Conservation (phyloP, 2,113 vertebrate species). For the Hirundichthys speculiger region DNA sequence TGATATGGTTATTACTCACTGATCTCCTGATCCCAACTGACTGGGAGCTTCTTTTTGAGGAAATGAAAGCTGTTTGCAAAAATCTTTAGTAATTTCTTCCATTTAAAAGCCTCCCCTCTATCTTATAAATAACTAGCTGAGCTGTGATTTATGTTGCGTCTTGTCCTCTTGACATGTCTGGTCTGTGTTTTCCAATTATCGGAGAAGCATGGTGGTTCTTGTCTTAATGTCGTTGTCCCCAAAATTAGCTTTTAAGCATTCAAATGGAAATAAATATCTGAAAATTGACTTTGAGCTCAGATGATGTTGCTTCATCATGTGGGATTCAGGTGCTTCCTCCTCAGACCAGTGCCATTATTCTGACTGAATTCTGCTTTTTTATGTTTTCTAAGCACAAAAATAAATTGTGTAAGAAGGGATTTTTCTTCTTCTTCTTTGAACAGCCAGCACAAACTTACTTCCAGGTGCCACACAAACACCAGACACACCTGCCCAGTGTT, state of each 20-base stretch:
- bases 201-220: constrained; percentile 44
- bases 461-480: too few relatives aligned
- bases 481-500: too few relatives aligned
- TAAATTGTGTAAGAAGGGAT: too few relatives aligned
- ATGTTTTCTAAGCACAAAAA: too few relatives aligned
- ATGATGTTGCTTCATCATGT: constrained; percentile 1
- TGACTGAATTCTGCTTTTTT: too few relatives aligned
- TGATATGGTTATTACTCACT: constrained; percentile 23
- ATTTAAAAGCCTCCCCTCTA: constrained; percentile 25
- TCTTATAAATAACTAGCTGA: constrained; percentile 40
- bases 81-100: constrained; percentile 39
- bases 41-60: too few relatives aligned
- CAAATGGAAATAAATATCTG: constrained; percentile 25
- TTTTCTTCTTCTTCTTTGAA: too few relatives aligned
- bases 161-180: constrained; percentile 48
- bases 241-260: constrained; percentile 44
- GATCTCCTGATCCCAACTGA: constrained; percentile 69
- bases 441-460: too few relatives aligned
- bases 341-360: too few relatives aligned
- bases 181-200: constrained; percentile 29
- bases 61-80: too few relatives aligned
- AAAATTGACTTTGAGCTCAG: constrained; percentile 16
- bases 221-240: constrained; percentile 43
- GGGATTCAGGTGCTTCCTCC: background rate
- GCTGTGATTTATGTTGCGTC: constrained; percentile 27